Percentiles rank a stretch among this genome's conserved stretches.
Evolutionary conservation across 2,888 invertebrate genomes (phyloP).

Genomic region (Ganaspis brasiliensis): DNA sequence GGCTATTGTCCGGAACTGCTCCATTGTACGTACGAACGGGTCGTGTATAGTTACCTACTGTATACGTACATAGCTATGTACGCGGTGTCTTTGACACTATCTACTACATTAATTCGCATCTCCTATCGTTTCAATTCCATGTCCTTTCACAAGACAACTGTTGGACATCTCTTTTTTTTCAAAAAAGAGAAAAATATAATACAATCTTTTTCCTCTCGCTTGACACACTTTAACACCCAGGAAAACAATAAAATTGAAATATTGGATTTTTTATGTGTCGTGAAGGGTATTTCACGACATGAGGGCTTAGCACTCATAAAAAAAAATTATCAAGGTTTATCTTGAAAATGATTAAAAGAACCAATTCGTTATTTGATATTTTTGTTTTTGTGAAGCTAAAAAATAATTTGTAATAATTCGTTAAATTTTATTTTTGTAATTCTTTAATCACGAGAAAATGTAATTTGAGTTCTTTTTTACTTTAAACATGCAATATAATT

Average conservation of each 20-base stretch:
- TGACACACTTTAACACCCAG: constrained; percentile 16
- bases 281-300: neutral
- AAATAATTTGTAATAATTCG: neutral
- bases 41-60: constrained; percentile 37
- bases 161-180: constrained; percentile 15
- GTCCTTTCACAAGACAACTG: constrained; percentile 31
- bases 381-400: neutral
- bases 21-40: constrained; percentile 67
- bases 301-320: neutral
- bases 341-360: neutral
- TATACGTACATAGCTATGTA: constrained; percentile 32
- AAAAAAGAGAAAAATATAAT: neutral
- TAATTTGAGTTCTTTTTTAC: too few relatives aligned
- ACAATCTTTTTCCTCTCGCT: constrained; percentile 3
- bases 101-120: constrained; percentile 34
- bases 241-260: neutral
- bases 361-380: neutral
- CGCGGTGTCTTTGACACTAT: constrained; percentile 48
- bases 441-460: too few relatives aligned
- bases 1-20: constrained; percentile 77
- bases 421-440: too few relatives aligned
- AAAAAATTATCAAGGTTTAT: neutral
- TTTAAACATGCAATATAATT: too few relatives aligned
- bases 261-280: constrained; percentile 4
- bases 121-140: constrained; percentile 35